Evolutionary conservation across 2,113 vertebrate genomes (phyloP).

Genomic region (Rhadina sibilatrix): DNA sequence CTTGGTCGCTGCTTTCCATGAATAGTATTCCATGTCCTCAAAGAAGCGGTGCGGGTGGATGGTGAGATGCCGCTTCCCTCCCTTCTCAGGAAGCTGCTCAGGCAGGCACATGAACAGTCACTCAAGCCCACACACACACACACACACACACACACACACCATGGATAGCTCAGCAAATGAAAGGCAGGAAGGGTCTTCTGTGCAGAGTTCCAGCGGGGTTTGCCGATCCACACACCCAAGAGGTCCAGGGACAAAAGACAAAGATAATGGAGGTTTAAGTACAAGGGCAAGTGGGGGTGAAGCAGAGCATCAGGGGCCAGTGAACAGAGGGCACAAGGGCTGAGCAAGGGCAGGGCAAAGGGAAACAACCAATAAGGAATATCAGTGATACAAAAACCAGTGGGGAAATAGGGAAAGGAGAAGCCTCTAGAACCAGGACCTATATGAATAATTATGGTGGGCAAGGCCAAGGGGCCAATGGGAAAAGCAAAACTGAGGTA

Average conservation of each 20-base stretch:
- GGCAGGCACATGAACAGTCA: not conserved
- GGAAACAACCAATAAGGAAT: not conserved
- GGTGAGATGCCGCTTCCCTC: not conserved
- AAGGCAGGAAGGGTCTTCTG: not conserved
- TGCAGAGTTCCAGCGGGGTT: not conserved
- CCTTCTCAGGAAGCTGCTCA: not conserved
- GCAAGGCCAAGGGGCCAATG: not conserved
- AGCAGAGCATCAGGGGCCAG: not conserved
- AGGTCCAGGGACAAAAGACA: not conserved
- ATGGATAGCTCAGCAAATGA: not conserved
- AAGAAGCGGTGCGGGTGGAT: too few relatives aligned
- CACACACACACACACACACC: too few relatives aligned
- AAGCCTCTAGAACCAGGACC: not conserved
- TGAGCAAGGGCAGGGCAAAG: not conserved
- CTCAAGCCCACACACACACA: not conserved
- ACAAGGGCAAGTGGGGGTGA: not conserved
- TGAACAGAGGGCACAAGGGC: not conserved
- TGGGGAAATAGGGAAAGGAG: not conserved
- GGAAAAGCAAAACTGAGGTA: not conserved
- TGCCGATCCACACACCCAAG: not conserved
- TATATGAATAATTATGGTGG: not conserved
- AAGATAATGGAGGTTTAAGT: not conserved
- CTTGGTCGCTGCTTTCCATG: not conserved
- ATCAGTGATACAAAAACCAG: not conserved
- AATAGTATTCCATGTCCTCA: not conserved